A percentile compares a stretch with the other conserved stretches of the same genome.
Conservation (phyloP, 2,797 vertebrate species). For the Karalla daura region DNA sequence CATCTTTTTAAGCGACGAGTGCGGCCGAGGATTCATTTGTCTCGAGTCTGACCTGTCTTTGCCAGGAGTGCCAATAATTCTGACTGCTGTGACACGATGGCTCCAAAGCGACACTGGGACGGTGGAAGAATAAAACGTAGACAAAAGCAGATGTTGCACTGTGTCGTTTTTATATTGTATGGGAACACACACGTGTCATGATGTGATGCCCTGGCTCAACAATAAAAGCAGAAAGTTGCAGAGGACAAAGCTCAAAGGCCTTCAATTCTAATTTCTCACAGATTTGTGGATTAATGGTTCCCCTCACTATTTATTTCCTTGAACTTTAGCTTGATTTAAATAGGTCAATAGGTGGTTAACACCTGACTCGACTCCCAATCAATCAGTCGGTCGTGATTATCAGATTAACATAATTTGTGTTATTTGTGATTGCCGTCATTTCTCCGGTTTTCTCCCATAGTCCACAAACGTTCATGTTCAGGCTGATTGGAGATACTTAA, state of each 20-base stretch:
- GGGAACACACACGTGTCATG: background rate
- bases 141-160: conserved; percentile 22
- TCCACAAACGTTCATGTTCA: no score
- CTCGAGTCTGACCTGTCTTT: conserved; percentile 44
- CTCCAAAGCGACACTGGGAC: conserved; percentile 50
- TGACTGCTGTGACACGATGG: conserved; percentile 53
- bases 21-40: conserved; percentile 59
- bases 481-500: no score
- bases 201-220: background rate
- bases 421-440: no score
- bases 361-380: no score
- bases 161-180: conserved; percentile 22
- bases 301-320: background rate
- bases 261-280: background rate
- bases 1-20: conserved; percentile 31
- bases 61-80: conserved; percentile 65
- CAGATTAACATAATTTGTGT: no score
- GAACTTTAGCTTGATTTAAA: background rate
- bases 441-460: no score
- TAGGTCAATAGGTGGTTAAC: background rate
- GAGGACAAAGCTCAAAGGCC: no score
- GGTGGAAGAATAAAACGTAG: conserved; percentile 41
- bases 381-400: no score
- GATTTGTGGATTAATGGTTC: background rate
- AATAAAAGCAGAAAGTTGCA: no score